Percentiles rank a stretch among this genome's conserved stretches.
Evolutionary conservation across 2,113 vertebrate species (phyloP).

Genomic region (Syngnathus floridae): DNA sequence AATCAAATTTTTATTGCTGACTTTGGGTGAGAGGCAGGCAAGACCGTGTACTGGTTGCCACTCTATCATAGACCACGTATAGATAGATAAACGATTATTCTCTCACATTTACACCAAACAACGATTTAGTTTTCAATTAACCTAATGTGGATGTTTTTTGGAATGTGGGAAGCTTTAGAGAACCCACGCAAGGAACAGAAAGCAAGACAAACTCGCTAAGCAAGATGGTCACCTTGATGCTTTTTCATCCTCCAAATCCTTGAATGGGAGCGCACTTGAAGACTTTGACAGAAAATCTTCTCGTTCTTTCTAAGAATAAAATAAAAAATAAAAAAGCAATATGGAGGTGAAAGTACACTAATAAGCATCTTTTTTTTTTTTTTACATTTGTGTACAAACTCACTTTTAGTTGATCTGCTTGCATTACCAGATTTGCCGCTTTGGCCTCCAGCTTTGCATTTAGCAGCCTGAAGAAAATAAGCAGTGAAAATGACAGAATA

Average conservation of each 20-base stretch:
- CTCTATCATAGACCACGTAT: background rate
- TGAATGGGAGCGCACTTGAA: slow-evolving; percentile 59
- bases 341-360: background rate
- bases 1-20: background rate
- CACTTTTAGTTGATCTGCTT: slow-evolving; percentile 88
- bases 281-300: slow-evolving; percentile 71
- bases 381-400: slow-evolving; percentile 32
- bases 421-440: slow-evolving; percentile 79
- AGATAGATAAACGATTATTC: background rate
- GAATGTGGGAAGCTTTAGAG: background rate
- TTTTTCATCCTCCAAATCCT: slow-evolving; percentile 57
- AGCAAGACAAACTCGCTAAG: background rate
- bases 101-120: background rate
- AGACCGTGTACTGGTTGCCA: background rate
- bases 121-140: background rate
- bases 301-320: slow-evolving; percentile 71
- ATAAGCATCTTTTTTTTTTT: background rate
- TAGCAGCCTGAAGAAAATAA: slow-evolving; percentile 66
- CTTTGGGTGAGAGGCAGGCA: background rate
- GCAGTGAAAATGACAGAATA: too few species aligned
- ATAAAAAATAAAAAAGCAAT: background rate
- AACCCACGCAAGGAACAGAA: background rate
- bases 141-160: background rate
- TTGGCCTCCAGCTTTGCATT: slow-evolving; percentile 93
- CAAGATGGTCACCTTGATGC: slow-evolving; percentile 65